Percentiles rank a stretch among this genome's conserved stretches.
phyloP scores from a whole-genome alignment of 2,113 vertebrate genomes.

The Scopus umbretta region DNA sequence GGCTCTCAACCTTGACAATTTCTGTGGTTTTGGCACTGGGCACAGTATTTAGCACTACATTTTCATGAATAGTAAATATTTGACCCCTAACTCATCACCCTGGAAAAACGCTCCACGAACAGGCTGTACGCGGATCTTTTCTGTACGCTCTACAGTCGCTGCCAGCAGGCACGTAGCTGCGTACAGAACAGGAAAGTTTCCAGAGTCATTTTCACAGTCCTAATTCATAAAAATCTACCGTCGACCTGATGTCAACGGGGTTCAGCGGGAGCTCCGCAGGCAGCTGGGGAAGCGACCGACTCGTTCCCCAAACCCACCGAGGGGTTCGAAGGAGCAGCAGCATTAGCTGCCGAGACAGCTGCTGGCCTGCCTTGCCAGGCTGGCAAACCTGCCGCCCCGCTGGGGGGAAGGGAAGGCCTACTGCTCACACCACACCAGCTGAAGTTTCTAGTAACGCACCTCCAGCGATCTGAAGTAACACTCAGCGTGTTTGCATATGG shows the following conservation, averaged over 20 bases:
- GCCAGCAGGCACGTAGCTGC: background rate
- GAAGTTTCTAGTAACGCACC: background rate
- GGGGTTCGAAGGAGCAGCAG: background rate
- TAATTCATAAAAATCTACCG: slow-evolving; percentile 14
- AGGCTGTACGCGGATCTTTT: background rate
- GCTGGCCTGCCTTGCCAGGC: background rate
- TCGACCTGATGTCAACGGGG: fast-evolving
- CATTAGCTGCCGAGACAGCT: background rate
- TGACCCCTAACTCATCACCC: slow-evolving; percentile 6
- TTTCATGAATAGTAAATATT: background rate
- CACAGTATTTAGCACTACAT: background rate
- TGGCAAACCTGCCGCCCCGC: background rate
- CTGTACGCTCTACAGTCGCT: background rate
- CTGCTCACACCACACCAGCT: background rate
- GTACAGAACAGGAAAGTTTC: background rate
- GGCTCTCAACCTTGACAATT: background rate
- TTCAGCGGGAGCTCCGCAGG: background rate
- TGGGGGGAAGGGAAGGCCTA: background rate
- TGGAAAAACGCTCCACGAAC: background rate
- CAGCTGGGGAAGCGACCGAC: background rate
- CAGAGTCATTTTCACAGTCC: background rate
- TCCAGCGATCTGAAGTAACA: background rate
- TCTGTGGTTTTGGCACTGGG: background rate
- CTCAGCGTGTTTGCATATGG: background rate
- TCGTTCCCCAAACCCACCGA: background rate